Conservation (phyloP, 2,888 invertebrate species). For the Leucoptera coffeella region DNA sequence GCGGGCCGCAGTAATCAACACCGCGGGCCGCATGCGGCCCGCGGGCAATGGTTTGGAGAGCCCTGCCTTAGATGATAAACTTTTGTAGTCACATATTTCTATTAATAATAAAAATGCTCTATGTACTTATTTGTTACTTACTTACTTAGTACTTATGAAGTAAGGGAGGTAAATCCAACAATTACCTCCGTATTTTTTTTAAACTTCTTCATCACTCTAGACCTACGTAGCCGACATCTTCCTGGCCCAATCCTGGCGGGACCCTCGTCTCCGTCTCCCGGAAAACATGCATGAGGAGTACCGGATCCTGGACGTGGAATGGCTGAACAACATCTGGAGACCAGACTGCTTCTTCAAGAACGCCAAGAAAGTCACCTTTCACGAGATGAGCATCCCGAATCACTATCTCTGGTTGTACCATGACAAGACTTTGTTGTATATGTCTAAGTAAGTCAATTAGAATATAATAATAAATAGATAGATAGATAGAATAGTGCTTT, state of each 20-base stretch:
- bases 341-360: conserved; percentile 93
- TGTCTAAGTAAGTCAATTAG: conserved; percentile 89
- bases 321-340: conserved; percentile 86
- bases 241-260: conserved; percentile 88
- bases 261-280: conserved; percentile 81
- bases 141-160: too few species aligned
- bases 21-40: too few species aligned
- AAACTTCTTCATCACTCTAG: conserved; percentile 34
- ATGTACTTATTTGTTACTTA: too few species aligned
- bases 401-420: conserved; percentile 89
- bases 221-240: conserved; percentile 92
- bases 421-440: conserved; percentile 85
- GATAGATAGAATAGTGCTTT: too few species aligned
- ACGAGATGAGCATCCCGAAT: conserved; percentile 92
- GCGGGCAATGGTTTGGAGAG: too few species aligned
- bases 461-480: too few species aligned
- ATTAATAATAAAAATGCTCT: too few species aligned
- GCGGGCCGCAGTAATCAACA: too few species aligned
- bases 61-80: too few species aligned
- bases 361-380: conserved; percentile 89
- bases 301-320: conserved; percentile 81
- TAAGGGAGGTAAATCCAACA: too few species aligned
- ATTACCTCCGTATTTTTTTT: not conserved
- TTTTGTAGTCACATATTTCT: too few species aligned
- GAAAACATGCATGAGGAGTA: conserved; percentile 92